phyloP scores from a whole-genome alignment of 2,888 invertebrate species.

The Allygus modestus region DNA sequence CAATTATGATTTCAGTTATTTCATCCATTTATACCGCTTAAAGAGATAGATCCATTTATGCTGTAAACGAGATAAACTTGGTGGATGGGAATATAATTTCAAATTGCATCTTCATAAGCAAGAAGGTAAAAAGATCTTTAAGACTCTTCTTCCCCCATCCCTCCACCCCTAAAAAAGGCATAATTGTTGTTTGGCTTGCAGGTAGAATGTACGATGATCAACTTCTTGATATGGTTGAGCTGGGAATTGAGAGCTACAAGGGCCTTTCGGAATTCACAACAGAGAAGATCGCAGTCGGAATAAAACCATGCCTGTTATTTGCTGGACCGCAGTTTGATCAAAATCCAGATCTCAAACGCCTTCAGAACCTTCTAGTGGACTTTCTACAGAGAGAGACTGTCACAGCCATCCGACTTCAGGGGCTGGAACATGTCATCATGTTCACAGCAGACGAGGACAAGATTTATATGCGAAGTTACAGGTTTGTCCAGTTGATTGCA shows the following conservation, averaged over 20 bases:
- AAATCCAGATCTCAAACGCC: slow-evolving; percentile 86
- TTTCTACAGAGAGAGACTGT: slow-evolving; percentile 93
- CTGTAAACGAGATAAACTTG: too few relatives aligned
- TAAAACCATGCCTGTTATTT: slow-evolving; percentile 95
- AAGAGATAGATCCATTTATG: too few relatives aligned
- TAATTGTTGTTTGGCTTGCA: slow-evolving; percentile 70
- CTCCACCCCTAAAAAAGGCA: too few relatives aligned
- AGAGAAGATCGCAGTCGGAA: slow-evolving; percentile 87
- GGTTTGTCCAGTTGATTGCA: slow-evolving; percentile 74
- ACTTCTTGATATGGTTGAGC: slow-evolving; percentile 97
- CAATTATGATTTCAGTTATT: too few relatives aligned
- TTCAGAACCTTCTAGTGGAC: slow-evolving; percentile 94
- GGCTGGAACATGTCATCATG: slow-evolving; percentile 94
- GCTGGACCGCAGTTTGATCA: slow-evolving; percentile 95
- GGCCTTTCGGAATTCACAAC: slow-evolving; percentile 88
- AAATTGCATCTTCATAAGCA: too few relatives aligned
- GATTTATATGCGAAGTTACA: slow-evolving; percentile 86
- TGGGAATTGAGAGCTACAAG: slow-evolving; percentile 91
- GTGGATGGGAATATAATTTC: too few relatives aligned
- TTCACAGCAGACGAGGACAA: slow-evolving; percentile 91
- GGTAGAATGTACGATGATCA: slow-evolving; percentile 92
- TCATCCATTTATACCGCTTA: too few relatives aligned
- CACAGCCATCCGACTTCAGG: slow-evolving; percentile 90
- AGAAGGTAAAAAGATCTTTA: too few relatives aligned
- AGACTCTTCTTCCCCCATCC: too few relatives aligned